A percentile compares a stretch with the other conserved stretches of the same genome.
These are phyloP conservation scores for Petrocephalus zakoni DNA, from an alignment of 2,113 vertebrate species.

Conservation along the genomic window DNA sequence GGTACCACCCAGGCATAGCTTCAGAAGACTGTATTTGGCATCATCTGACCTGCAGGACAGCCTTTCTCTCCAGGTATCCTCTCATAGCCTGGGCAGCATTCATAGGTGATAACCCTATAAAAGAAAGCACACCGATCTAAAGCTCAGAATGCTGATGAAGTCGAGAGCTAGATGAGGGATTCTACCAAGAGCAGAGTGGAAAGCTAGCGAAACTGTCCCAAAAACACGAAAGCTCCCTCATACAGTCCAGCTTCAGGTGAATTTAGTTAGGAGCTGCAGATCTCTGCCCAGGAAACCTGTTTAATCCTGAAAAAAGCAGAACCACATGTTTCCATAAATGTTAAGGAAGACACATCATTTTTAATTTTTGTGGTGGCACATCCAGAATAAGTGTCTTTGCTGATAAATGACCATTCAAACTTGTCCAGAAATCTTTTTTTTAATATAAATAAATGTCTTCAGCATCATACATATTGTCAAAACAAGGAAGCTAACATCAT, in stretches of 20 bases:
- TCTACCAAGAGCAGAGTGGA: not conserved
- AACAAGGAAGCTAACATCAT: not conserved
- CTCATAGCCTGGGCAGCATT: slow-evolving; percentile 96
- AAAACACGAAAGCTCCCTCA: not conserved
- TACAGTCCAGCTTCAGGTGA: not conserved
- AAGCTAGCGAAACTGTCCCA: not conserved
- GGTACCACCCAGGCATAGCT: not conserved
- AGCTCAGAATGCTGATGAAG: too few species aligned
- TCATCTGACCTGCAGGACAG: slow-evolving; percentile 81
- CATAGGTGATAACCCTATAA: slow-evolving; percentile 85
- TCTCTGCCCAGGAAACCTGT: not conserved
- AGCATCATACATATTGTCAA: not conserved
- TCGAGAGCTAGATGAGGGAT: not conserved
- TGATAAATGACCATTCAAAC: not conserved
- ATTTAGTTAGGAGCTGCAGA: not conserved
- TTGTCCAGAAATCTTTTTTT: not conserved
- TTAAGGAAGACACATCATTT: not conserved
- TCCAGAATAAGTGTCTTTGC: not conserved
- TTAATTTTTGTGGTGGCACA: not conserved
- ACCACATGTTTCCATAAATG: not conserved
- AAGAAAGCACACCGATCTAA: not conserved
- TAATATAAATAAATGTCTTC: not conserved
- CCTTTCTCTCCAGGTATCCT: slow-evolving; percentile 86
- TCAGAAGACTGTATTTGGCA: not conserved
- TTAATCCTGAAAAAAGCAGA: not conserved